These are phyloP conservation scores for Callorhinus ursinus DNA, from an alignment of 2,113 vertebrate species.

Conservation along the genomic window DNA sequence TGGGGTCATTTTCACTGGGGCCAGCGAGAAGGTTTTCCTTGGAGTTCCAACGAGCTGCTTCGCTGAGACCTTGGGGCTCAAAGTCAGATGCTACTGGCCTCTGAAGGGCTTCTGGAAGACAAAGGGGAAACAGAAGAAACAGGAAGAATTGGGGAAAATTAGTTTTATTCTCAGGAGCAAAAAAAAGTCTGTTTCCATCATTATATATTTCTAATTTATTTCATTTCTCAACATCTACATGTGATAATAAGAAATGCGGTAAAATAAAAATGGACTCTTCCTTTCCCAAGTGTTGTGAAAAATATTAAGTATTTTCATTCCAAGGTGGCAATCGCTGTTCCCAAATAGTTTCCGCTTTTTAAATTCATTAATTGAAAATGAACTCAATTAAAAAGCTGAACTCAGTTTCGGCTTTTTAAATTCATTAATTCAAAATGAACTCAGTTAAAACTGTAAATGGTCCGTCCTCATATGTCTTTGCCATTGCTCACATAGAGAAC, in stretches of 20 bases:
- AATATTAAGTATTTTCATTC: background rate
- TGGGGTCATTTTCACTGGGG: constrained; percentile 98
- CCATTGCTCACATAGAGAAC: background rate
- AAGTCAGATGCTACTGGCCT: constrained; percentile 93
- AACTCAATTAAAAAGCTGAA: background rate
- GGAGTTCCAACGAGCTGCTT: constrained; percentile 99
- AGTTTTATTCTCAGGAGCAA: constrained; percentile 62
- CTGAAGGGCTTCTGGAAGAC: constrained; percentile 95
- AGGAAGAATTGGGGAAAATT: background rate
- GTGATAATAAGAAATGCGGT: background rate
- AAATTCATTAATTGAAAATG: background rate
- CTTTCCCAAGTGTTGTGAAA: constrained; percentile 48
- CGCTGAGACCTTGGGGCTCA: constrained; percentile 94
- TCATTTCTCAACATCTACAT: constrained; percentile 44
- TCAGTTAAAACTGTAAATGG: background rate
- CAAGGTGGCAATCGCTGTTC: background rate
- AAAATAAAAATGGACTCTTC: background rate
- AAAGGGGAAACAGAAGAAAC: constrained; percentile 10
- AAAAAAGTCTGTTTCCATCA: constrained; percentile 50
- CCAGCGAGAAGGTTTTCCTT: constrained; percentile 98
- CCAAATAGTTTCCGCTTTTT: background rate
- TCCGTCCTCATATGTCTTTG: background rate
- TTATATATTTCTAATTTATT: background rate
- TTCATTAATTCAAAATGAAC: background rate
- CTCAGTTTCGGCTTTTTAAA: background rate